Evolutionary conservation across 2,113 vertebrate genomes (phyloP).

Genomic region (Aegithalos caudatus): DNA sequence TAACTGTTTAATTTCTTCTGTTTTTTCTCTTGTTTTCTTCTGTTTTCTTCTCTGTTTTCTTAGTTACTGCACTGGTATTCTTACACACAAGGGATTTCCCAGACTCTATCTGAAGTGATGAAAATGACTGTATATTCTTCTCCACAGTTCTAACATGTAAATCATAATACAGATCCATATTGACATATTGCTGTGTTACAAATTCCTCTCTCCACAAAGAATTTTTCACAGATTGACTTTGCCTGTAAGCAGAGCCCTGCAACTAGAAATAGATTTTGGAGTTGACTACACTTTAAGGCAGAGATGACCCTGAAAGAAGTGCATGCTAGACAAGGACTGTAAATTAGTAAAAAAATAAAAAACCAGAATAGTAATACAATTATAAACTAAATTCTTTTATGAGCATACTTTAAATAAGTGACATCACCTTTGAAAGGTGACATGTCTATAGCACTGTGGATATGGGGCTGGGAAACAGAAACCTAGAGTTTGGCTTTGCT

Average conservation of each 20-base stretch:
- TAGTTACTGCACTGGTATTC: not conserved
- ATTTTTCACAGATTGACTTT: not conserved
- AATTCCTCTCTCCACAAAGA: not conserved
- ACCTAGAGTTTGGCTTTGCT: not conserved
- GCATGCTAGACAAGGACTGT: not conserved
- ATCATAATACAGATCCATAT: not conserved
- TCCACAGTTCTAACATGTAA: not conserved
- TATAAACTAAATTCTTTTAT: not conserved
- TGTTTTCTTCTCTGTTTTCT: not conserved
- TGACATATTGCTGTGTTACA: not conserved
- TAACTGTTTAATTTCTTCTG: not conserved
- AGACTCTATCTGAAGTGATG: not conserved
- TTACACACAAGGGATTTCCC: not conserved
- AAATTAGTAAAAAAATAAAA: not conserved
- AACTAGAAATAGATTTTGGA: not conserved
- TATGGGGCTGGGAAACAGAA: not conserved
- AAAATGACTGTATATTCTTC: not conserved
- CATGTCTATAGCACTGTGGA: not conserved
- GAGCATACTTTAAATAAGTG: not conserved
- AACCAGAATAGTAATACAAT: not conserved
- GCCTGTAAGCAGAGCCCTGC: not conserved
- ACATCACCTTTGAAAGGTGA: not conserved
- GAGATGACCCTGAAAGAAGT: not conserved
- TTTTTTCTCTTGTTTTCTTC: not conserved
- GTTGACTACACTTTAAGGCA: not conserved